phyloP scores from a whole-genome alignment of 2,888 invertebrate genomes.

The Chymomyza caudatula region DNA sequence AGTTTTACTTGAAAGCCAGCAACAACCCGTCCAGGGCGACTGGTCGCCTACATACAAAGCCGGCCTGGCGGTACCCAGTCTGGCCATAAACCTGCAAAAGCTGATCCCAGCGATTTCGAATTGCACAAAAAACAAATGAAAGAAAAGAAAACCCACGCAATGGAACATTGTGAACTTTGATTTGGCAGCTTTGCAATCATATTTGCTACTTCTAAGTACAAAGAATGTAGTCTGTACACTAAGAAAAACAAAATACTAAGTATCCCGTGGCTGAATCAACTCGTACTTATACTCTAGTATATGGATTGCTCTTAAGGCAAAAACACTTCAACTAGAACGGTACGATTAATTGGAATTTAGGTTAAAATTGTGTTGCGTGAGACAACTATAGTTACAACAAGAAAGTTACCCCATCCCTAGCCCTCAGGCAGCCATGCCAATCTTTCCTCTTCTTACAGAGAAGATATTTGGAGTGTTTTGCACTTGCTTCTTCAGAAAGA shows the following conservation, averaged over 20 bases:
- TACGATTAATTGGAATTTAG: too few relatives aligned
- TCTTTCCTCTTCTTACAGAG: too few relatives aligned
- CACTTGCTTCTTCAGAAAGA: too few relatives aligned
- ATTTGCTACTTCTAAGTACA: neutral
- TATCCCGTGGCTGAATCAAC: too few relatives aligned
- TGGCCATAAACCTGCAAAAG: slow-evolving; percentile 22
- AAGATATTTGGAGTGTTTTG: too few relatives aligned
- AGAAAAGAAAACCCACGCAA: neutral
- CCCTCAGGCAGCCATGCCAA: too few relatives aligned
- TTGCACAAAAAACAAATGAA: neutral
- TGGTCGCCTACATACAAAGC: slow-evolving; percentile 37
- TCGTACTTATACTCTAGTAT: too few relatives aligned
- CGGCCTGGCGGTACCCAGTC: slow-evolving; percentile 29
- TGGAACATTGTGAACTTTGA: neutral
- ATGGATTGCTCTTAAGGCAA: too few relatives aligned
- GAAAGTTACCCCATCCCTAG: too few relatives aligned
- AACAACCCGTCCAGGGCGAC: slow-evolving; percentile 42
- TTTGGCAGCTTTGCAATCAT: neutral
- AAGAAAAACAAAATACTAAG: neutral
- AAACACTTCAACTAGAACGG: too few relatives aligned
- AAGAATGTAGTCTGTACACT: neutral
- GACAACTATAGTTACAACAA: too few relatives aligned
- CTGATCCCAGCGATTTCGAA: neutral
- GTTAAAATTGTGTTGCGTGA: too few relatives aligned
- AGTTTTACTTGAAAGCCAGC: slow-evolving; percentile 58